Conservation (phyloP, 2,888 invertebrate species). For the Alentia gelatinosa region DNA sequence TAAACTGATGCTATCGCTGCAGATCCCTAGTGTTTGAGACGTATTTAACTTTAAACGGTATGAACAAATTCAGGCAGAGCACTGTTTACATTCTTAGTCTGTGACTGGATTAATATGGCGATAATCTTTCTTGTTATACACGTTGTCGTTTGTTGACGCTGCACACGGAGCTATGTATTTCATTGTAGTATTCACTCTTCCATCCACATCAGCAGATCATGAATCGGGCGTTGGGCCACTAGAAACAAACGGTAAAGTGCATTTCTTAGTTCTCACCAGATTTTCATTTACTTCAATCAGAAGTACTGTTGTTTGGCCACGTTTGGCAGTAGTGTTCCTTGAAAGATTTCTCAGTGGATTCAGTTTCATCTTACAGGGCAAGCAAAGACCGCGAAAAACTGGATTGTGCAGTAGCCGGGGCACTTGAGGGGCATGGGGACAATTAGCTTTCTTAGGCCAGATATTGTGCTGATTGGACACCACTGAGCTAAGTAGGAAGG, state of each 20-base stretch:
- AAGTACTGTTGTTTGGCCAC: not conserved
- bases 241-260: conserved; percentile 35
- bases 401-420: not conserved
- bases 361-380: not conserved
- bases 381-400: no score
- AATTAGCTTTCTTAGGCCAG: not conserved
- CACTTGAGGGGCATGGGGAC: not conserved
- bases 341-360: not conserved
- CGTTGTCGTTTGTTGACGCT: not conserved
- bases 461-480: not conserved
- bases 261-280: not conserved
- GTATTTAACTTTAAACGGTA: no score
- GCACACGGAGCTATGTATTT: not conserved
- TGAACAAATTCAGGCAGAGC: no score
- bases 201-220: conserved; percentile 7
- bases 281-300: not conserved
- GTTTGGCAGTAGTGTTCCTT: not conserved
- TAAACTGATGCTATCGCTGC: no score
- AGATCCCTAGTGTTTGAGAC: no score
- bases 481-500: not conserved
- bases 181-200: conserved; percentile 31
- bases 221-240: not conserved
- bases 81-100: no score
- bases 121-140: not conserved
- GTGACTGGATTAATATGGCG: not conserved